Percentiles rank a stretch among this genome's conserved stretches.
These are phyloP conservation scores for Neodontobutis hainanensis DNA, from an alignment of 2,113 vertebrate genomes.

Conservation along the genomic window DNA sequence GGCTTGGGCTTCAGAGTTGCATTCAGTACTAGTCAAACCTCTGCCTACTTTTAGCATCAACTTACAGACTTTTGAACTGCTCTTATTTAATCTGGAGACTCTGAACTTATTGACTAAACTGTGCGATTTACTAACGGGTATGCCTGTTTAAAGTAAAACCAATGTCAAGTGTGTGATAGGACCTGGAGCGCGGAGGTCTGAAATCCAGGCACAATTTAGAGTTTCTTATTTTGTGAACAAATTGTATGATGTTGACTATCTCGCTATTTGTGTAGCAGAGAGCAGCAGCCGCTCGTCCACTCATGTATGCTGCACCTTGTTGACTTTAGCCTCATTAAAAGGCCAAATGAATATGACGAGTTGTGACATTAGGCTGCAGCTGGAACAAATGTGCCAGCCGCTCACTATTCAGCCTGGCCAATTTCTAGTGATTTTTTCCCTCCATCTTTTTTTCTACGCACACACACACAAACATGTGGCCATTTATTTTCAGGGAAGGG, in stretches of 20 bases:
- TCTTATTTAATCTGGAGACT: constrained; percentile 40
- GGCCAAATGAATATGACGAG: constrained; percentile 81
- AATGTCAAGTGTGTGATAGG: constrained; percentile 28
- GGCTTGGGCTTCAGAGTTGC: not conserved
- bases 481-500: constrained; percentile 42
- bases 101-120: constrained; percentile 10
- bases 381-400: constrained; percentile 80
- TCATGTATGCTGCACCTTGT: constrained; percentile 70
- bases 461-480: constrained; percentile 31
- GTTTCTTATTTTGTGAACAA: constrained; percentile 31
- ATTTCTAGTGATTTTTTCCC: constrained; percentile 45
- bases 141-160: constrained; percentile 16
- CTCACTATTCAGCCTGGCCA: constrained; percentile 65
- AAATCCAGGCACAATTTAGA: not conserved
- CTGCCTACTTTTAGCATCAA: constrained; percentile 29
- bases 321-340: constrained; percentile 79
- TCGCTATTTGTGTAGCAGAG: constrained; percentile 35
- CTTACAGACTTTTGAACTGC: constrained; percentile 18
- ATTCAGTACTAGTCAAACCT: constrained; percentile 1
- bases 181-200: no score
- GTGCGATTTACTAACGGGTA: constrained; percentile 19
- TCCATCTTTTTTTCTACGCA: constrained; percentile 18
- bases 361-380: constrained; percentile 80
- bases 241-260: constrained; percentile 8
- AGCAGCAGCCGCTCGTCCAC: constrained; percentile 37